Evolutionary conservation across 2,888 invertebrate species (phyloP).

Genomic region (Azorinus chamasolen): DNA sequence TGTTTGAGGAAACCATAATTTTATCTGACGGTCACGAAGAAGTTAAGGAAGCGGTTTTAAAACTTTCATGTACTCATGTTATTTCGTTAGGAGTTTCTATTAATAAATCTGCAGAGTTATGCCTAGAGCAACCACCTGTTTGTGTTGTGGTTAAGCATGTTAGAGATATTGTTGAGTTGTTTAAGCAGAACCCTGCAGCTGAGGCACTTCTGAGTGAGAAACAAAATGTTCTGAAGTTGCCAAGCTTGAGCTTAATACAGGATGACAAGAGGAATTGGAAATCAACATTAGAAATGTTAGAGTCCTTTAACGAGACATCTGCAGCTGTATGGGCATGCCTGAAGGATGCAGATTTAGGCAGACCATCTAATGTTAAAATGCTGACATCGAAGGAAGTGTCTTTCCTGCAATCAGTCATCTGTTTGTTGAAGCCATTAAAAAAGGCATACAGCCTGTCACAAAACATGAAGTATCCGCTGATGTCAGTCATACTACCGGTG

Average conservation of each 20-base stretch:
- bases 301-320: too few species aligned
- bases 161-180: constrained; percentile 31
- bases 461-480: constrained; percentile 46
- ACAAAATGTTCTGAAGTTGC: neutral
- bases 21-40: constrained; percentile 16
- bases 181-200: constrained; percentile 13
- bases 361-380: too few species aligned
- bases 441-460: constrained; percentile 43
- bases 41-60: constrained; percentile 13
- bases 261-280: too few species aligned
- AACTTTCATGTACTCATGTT: too few species aligned
- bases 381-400: constrained; percentile 15
- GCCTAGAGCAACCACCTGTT: too few species aligned
- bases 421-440: constrained; percentile 51
- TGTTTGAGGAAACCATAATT: constrained; percentile 30
- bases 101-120: too few species aligned
- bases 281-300: too few species aligned
- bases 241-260: too few species aligned
- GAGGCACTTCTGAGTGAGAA: constrained; percentile 28
- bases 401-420: constrained; percentile 35
- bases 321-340: too few species aligned
- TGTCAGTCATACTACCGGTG: constrained; percentile 63
- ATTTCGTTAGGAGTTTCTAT: too few species aligned
- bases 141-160: constrained; percentile 10
- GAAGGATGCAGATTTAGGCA: too few species aligned